These are phyloP conservation scores for Athalia cordata DNA, from an alignment of 2,888 invertebrate species.

Conservation along the genomic window DNA sequence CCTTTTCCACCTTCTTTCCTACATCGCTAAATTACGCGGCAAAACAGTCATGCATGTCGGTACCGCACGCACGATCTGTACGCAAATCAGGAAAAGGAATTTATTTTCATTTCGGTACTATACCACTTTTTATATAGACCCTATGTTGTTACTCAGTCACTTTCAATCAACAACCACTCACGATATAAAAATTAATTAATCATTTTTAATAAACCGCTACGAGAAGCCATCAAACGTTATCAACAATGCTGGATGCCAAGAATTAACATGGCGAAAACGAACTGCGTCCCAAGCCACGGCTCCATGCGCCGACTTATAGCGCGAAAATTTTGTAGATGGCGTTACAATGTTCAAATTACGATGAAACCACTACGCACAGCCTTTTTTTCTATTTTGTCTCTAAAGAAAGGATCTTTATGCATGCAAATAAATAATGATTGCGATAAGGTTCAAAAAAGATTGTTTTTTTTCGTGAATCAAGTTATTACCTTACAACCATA, in stretches of 20 bases:
- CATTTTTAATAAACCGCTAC: too few relatives aligned
- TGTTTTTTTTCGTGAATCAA: not conserved
- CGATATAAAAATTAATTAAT: too few relatives aligned
- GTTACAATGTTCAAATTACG: constrained; percentile 10
- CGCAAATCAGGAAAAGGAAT: too few relatives aligned
- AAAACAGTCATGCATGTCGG: not conserved
- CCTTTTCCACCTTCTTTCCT: not conserved
- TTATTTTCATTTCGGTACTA: too few relatives aligned
- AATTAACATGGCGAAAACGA: constrained; percentile 19
- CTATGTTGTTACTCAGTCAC: too few relatives aligned
- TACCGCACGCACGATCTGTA: not conserved
- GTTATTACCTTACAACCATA: constrained; percentile 9
- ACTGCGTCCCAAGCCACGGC: not conserved
- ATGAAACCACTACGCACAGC: too few relatives aligned
- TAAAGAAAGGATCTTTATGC: too few relatives aligned
- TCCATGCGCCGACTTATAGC: not conserved
- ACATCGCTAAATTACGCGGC: constrained; percentile 10
- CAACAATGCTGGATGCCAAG: not conserved
- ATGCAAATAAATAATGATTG: too few relatives aligned
- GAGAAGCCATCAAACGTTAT: too few relatives aligned
- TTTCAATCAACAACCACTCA: too few relatives aligned
- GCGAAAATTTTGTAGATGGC: constrained; percentile 31
- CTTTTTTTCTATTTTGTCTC: not conserved
- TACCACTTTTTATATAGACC: too few relatives aligned
- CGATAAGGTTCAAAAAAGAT: not conserved